Evolutionary conservation across 2,113 vertebrate species (phyloP).

Genomic region (Poicephalus gulielmi): DNA sequence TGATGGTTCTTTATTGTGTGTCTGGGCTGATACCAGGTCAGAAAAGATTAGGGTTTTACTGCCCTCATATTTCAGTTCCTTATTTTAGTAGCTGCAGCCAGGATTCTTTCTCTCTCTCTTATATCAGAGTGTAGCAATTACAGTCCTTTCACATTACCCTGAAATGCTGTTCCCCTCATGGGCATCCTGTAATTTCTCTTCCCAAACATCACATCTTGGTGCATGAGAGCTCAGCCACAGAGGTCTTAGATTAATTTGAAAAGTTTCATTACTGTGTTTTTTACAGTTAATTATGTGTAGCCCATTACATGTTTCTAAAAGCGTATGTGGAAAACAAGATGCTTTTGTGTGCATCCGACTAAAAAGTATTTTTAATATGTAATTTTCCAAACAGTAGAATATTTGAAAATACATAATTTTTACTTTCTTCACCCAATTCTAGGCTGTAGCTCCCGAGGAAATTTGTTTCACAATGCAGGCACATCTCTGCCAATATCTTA

Average conservation of each 20-base stretch:
- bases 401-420: background rate
- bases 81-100: constrained; percentile 22
- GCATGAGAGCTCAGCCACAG: background rate
- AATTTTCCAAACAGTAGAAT: background rate
- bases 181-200: constrained; percentile 31
- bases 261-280: background rate
- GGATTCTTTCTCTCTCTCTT: constrained; percentile 6
- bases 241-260: background rate
- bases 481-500: constrained; percentile 52
- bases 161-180: background rate
- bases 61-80: constrained; percentile 13
- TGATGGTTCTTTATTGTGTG: background rate
- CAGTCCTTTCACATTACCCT: constrained; percentile 1
- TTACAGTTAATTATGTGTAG: background rate
- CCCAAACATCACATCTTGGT: background rate
- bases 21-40: background rate
- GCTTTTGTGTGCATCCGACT: background rate
- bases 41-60: constrained; percentile 44
- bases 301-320: background rate
- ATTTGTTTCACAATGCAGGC: constrained; percentile 26
- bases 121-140: background rate
- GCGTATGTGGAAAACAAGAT: background rate
- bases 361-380: background rate
- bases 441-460: background rate
- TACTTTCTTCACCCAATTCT: background rate